Percentiles rank a stretch among this genome's conserved stretches.
Conservation (phyloP, 2,888 invertebrate genomes). For the Liodrosophila aerea region DNA sequence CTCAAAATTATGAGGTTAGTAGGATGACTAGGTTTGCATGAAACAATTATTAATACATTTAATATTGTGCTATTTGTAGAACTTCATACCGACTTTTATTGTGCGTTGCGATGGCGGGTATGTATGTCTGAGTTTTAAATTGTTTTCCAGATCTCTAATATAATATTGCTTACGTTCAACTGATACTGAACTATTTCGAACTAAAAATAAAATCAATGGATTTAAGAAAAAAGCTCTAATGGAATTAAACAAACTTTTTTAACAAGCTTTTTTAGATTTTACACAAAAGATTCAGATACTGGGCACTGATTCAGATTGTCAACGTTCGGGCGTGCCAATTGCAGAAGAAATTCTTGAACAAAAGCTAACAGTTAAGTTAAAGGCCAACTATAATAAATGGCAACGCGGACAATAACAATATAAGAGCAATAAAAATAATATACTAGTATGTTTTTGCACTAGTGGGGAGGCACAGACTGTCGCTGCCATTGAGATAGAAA, state of each 20-base stretch:
- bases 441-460: background rate
- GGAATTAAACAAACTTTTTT: too few relatives aligned
- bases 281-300: too few relatives aligned
- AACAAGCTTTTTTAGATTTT: too few relatives aligned
- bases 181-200: too few relatives aligned
- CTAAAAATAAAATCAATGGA: too few relatives aligned
- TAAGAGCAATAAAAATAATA: background rate
- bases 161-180: too few relatives aligned
- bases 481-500: constrained; percentile 10
- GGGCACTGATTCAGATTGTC: constrained; percentile 14
- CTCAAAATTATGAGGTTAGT: background rate
- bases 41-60: background rate
- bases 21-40: background rate
- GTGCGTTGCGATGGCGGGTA: too few relatives aligned
- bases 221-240: too few relatives aligned
- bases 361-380: constrained; percentile 12
- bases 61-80: background rate
- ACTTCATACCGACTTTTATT: background rate
- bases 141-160: too few relatives aligned
- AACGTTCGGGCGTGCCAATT: constrained; percentile 23
- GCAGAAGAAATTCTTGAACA: background rate
- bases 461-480: constrained; percentile 6
- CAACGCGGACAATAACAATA: constrained; percentile 14
- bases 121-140: too few relatives aligned
- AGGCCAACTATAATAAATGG: constrained; percentile 22